Conservation (phyloP, 1,140 invertebrate species). For the Arctopsyche grandis region DNA sequence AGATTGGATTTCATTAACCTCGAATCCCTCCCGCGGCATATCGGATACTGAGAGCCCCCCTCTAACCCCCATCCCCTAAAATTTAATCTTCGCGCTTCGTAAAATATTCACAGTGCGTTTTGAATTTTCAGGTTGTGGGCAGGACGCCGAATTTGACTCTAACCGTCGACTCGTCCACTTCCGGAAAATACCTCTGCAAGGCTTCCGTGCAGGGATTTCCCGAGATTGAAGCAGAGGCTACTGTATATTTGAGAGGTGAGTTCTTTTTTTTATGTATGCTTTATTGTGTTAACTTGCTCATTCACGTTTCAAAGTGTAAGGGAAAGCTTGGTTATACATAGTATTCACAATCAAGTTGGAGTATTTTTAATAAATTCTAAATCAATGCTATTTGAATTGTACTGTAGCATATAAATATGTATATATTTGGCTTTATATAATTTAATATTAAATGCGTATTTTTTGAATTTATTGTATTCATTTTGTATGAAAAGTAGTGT, state of each 20-base stretch:
- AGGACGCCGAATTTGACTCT: constrained; percentile 79
- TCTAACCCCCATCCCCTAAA: too few relatives aligned
- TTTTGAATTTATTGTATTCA: too few relatives aligned
- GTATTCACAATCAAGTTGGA: too few relatives aligned
- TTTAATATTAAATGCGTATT: too few relatives aligned
- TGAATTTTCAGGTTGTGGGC: constrained; percentile 70
- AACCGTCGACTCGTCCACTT: constrained; percentile 77
- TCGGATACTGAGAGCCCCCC: too few relatives aligned
- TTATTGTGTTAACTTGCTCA: neutral
- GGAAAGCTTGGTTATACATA: too few relatives aligned
- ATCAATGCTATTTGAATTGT: too few relatives aligned
- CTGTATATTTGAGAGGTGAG: constrained; percentile 83
- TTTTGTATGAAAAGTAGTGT: too few relatives aligned
- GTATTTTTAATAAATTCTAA: too few relatives aligned
- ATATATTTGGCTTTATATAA: too few relatives aligned
- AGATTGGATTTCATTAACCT: constrained; percentile 35
- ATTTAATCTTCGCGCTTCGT: constrained; percentile 4
- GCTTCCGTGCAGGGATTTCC: constrained; percentile 85
- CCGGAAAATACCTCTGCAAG: constrained; percentile 88
- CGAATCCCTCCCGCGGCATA: neutral
- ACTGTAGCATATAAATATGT: too few relatives aligned
- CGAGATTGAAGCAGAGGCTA: constrained; percentile 84
- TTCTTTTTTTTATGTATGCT: neutral
- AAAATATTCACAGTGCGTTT: too few relatives aligned
- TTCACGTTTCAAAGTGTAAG: neutral